These are phyloP conservation scores for Tautogolabrus adspersus DNA, from an alignment of 2,113 vertebrate species.

Conservation along the genomic window DNA sequence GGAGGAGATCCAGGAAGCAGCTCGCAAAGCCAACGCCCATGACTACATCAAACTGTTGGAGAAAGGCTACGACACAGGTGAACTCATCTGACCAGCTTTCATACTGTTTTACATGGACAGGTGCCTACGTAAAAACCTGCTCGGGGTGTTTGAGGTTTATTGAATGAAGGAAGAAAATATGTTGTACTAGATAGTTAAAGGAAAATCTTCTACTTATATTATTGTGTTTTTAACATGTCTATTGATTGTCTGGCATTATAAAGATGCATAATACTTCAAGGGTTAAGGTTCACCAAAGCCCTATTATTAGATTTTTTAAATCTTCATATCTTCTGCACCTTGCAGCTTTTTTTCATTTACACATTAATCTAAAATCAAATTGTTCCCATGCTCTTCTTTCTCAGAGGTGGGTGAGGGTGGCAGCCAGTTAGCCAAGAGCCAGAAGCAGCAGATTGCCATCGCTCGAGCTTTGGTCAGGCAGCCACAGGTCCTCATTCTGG, in stretches of 20 bases:
- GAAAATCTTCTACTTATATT: not conserved
- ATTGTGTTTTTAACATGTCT: not conserved
- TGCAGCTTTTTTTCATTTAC: not conserved
- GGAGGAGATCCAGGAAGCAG: conserved; percentile 73
- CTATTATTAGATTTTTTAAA: not conserved
- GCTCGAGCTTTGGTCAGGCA: conserved; percentile 87
- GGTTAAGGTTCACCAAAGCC: not conserved
- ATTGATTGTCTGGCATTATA: not conserved
- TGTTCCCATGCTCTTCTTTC: not conserved
- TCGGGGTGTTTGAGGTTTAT: not conserved
- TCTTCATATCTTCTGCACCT: not conserved
- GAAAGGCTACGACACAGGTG: conserved; percentile 81
- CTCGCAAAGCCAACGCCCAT: conserved; percentile 79
- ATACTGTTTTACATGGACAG: not conserved
- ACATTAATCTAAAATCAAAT: not conserved
- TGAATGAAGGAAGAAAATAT: not conserved
- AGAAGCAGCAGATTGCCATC: conserved; percentile 87
- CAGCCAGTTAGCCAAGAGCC: conserved; percentile 85
- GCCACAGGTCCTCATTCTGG: conserved; percentile 87
- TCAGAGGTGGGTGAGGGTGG: conserved; percentile 86
- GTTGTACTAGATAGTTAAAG: not conserved
- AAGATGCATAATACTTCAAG: not conserved
- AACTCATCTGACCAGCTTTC: rapidly evolving
- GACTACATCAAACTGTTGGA: conserved; percentile 74
- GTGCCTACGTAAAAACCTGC: not conserved